Evolutionary conservation across 2,888 invertebrate species (phyloP).

Genomic region (Ectemnius continuus): DNA sequence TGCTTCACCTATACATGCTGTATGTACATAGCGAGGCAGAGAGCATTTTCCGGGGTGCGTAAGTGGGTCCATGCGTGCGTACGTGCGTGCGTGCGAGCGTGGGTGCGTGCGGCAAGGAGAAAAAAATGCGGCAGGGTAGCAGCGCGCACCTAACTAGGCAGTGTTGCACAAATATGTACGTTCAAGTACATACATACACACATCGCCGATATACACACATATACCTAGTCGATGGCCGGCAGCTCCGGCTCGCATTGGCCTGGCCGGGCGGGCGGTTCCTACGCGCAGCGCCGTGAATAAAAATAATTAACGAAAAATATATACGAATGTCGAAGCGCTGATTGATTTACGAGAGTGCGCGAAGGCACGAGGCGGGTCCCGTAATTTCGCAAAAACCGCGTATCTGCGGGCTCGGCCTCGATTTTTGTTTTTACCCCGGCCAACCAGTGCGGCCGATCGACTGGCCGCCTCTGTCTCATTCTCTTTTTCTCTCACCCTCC

Average conservation of each 20-base stretch:
- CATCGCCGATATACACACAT: slow-evolving; percentile 14
- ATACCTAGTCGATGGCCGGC: slow-evolving; percentile 38
- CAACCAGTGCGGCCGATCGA: slow-evolving; percentile 47
- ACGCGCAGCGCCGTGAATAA: slow-evolving; percentile 68
- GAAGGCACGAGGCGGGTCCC: slow-evolving; percentile 64
- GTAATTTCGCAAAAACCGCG: slow-evolving; percentile 71
- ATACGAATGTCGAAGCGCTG: slow-evolving; percentile 67
- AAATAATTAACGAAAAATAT: slow-evolving; percentile 73
- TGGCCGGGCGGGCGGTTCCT: slow-evolving; percentile 59
- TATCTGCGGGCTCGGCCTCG: slow-evolving; percentile 69
- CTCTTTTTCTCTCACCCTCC: slow-evolving; percentile 17
- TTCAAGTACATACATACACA: background rate
- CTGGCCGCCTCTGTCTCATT: slow-evolving; percentile 34
- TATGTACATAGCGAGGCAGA: too few relatives aligned
- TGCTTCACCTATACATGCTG: too few relatives aligned
- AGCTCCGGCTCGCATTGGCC: slow-evolving; percentile 28
- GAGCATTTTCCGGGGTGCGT: background rate
- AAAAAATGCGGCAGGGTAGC: too few relatives aligned
- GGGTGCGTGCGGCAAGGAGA: slow-evolving; percentile 21
- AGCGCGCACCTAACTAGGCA: too few relatives aligned
- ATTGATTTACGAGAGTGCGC: slow-evolving; percentile 71
- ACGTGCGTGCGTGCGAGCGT: slow-evolving; percentile 25
- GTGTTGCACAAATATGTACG: background rate
- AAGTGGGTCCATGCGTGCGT: slow-evolving; percentile 9
- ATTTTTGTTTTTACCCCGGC: slow-evolving; percentile 66